These are phyloP conservation scores for Ctena decussata DNA, from an alignment of 2,888 invertebrate species.

Conservation along the genomic window DNA sequence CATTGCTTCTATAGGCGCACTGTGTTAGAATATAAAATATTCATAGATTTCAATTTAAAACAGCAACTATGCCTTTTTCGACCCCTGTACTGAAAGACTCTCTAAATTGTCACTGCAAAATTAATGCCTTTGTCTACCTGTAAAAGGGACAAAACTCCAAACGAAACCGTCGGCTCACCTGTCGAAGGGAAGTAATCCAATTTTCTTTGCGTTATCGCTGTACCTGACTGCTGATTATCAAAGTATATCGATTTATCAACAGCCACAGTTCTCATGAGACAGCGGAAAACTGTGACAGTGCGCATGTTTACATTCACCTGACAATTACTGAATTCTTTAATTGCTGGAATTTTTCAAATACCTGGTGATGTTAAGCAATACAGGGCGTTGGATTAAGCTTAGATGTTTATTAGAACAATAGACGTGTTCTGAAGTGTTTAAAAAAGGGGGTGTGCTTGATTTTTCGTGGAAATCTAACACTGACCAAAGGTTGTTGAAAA, in stretches of 20 bases:
- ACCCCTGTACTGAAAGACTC: too few relatives aligned
- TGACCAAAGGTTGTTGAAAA: background rate
- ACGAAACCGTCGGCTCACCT: too few relatives aligned
- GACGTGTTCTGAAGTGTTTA: background rate
- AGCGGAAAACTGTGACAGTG: background rate
- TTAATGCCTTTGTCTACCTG: too few relatives aligned
- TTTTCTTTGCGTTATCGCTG: background rate
- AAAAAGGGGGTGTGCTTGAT: background rate
- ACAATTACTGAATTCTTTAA: background rate
- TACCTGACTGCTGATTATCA: conserved; percentile 9
- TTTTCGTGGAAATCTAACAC: background rate
- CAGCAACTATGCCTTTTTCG: too few relatives aligned
- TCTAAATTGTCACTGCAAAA: too few relatives aligned
- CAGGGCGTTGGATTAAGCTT: background rate
- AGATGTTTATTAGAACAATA: background rate
- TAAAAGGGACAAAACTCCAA: too few relatives aligned
- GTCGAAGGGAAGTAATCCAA: background rate
- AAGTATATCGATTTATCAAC: conserved; percentile 5
- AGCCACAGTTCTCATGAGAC: background rate
- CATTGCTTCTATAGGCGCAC: too few relatives aligned
- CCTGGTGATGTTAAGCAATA: background rate
- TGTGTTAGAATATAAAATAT: too few relatives aligned
- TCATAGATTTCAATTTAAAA: too few relatives aligned
- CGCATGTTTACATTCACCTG: conserved; percentile 1
- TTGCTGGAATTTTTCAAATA: background rate